Percentiles rank a stretch among this genome's conserved stretches.
These are phyloP conservation scores for Heliconius aoede DNA, from an alignment of 2,888 invertebrate genomes.

Conservation along the genomic window DNA sequence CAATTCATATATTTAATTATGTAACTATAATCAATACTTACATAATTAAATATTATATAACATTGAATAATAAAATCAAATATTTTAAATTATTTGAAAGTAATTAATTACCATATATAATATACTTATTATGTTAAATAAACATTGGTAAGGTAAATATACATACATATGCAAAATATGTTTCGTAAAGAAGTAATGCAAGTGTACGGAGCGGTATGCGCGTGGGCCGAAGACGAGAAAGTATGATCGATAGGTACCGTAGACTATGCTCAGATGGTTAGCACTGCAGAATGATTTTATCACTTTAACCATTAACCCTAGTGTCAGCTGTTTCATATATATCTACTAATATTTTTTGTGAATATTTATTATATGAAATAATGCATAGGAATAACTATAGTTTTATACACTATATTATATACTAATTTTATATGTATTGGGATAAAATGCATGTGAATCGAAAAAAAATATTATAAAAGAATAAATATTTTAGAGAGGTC, in stretches of 20 bases:
- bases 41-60: conserved; percentile 17
- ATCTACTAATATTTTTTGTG: not conserved
- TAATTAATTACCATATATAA: not conserved
- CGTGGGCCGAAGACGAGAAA: conserved; percentile 53
- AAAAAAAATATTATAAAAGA: too few species aligned
- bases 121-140: not conserved
- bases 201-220: conserved; percentile 31
- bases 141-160: not conserved
- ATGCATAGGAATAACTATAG: too few species aligned
- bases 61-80: not conserved
- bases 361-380: not conserved
- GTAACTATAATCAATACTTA: too few species aligned
- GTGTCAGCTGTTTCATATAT: not conserved
- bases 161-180: conserved; percentile 23
- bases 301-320: conserved; percentile 24
- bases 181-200: conserved; percentile 28
- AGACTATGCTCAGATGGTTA: conserved; percentile 19
- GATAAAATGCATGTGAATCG: too few species aligned
- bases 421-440: too few species aligned
- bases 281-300: conserved; percentile 14
- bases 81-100: not conserved
- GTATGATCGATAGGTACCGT: conserved; percentile 51
- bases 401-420: too few species aligned
- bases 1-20: too few species aligned
- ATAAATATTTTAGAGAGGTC: too few species aligned